Conservation (phyloP, 2,113 vertebrate species). For the Notarius lentiginosus region DNA sequence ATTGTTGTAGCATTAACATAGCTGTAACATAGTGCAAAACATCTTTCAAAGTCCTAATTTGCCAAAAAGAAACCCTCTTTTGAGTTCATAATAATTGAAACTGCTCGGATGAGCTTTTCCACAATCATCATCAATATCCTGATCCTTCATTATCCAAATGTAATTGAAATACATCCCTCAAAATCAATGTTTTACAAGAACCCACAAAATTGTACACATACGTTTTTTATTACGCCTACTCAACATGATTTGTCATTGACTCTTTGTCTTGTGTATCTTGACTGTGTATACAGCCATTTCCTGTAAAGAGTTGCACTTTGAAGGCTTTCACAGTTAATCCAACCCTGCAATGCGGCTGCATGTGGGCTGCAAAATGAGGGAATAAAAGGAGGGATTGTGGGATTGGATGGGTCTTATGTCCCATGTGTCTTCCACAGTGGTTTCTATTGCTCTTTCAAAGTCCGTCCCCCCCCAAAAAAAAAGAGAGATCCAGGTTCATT, state of each 20-base stretch:
- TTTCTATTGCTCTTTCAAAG: constrained; percentile 38
- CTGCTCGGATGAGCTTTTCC: neutral
- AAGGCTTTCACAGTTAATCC: constrained; percentile 35
- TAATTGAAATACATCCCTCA: neutral
- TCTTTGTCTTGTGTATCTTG: constrained; percentile 3
- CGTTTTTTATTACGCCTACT: neutral
- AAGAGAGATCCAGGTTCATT: constrained; percentile 36
- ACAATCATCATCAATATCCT: neutral
- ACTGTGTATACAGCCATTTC: constrained; percentile 3
- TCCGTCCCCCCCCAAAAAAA: neutral
- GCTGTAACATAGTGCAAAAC: too few species aligned
- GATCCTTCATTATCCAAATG: neutral
- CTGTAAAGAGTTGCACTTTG: constrained; percentile 18
- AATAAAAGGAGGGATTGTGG: constrained; percentile 43
- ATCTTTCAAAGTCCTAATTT: neutral
- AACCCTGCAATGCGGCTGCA: constrained; percentile 22
- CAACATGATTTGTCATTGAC: constrained; percentile 1
- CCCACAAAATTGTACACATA: neutral
- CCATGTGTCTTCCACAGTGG: constrained; percentile 36
- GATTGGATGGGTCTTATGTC: constrained; percentile 38
- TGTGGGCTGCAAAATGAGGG: constrained; percentile 8
- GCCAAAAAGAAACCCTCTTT: neutral
- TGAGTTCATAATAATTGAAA: neutral
- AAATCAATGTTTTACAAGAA: neutral
- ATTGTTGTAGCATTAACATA: neutral